Base-by-base conservation (phyloP, 1,140 invertebrate species). In the Gonioctena quinquepunctata region DNA sequence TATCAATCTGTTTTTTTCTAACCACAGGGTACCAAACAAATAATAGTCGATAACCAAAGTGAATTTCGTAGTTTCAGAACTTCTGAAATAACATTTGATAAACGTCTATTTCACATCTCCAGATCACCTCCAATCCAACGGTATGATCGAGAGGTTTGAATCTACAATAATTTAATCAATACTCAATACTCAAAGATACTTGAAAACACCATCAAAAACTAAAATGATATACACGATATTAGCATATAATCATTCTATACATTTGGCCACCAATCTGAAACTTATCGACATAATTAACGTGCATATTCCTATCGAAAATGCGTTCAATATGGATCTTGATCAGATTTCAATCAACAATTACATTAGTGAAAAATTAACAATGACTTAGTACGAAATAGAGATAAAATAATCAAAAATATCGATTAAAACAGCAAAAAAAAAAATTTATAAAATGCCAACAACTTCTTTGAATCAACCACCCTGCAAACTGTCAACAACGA, bases 41-140 rank as follows among this genome's bases (percentile, higher is more conserved):
- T 50, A 3, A 50, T 50, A 16, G 49, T 50, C 3, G 49, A 50
- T 19, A 50, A 50, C 49, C 4, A n/a, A 3, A 50, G 18, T 16
- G 74, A 78, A 69, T 56, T 48, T 66, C 2, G 33, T 70, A 13
- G 57, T 77, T 16, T 69, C 56, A 18, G 75, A 80, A 68, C 49
- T 80, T 27, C 73, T 73, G 50, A 54, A 70, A 65, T 11, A 70
- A 8, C 78, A 80, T 69, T 77, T 78, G 33, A 77, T 81, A 23
- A 50, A 76, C 7, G 76, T 81, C 11, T 75, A 80, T 13, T 77
- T 81, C 21, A 69, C 68, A 6, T 79, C 79, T 2, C 71, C 76
- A 7, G 69, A 79, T 52, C 80, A 79, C 23, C 79, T 79, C 0
- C 78, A 80, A 66, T 81, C 79, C 5, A 82, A 77, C 66, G 79